These are phyloP conservation scores for Meta bourneti DNA, from an alignment of 2,888 invertebrate species.

Conservation along the genomic window DNA sequence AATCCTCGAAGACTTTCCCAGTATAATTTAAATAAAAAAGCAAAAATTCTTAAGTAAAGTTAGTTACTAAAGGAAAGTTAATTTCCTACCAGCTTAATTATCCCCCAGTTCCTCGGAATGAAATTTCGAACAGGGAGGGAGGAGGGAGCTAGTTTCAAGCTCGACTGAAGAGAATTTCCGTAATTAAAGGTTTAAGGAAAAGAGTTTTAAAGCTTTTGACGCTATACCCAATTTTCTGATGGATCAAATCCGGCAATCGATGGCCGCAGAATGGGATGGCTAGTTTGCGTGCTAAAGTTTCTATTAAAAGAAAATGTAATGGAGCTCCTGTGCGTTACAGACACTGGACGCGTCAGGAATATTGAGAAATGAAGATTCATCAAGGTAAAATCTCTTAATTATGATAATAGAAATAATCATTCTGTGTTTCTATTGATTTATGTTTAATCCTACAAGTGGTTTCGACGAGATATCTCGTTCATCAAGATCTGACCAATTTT, in stretches of 20 bases:
- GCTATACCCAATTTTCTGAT: conserved; percentile 62
- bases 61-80: conserved; percentile 63
- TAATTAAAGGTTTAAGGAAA: conserved; percentile 70
- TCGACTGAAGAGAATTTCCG: conserved; percentile 65
- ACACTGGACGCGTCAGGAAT: not conserved
- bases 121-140: conserved; percentile 36
- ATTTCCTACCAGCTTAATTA: conserved; percentile 71
- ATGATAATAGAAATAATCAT: too few species aligned
- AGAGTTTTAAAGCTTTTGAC: conserved; percentile 64
- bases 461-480: too few species aligned
- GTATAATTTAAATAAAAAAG: conserved; percentile 50
- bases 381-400: not conserved
- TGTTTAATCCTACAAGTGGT: too few species aligned
- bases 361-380: not conserved
- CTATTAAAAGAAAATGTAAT: conserved; percentile 7
- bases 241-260: conserved; percentile 64
- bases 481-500: too few species aligned
- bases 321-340: not conserved
- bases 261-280: conserved; percentile 33
- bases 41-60: conserved; percentile 55
- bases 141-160: conserved; percentile 44
- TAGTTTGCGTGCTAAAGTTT: conserved; percentile 54
- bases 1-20: conserved; percentile 56
- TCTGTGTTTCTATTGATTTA: too few species aligned
- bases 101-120: conserved; percentile 39